Base-by-base conservation (phyloP, 2,113 vertebrate species). In the Lipotes vexillifer region DNA sequence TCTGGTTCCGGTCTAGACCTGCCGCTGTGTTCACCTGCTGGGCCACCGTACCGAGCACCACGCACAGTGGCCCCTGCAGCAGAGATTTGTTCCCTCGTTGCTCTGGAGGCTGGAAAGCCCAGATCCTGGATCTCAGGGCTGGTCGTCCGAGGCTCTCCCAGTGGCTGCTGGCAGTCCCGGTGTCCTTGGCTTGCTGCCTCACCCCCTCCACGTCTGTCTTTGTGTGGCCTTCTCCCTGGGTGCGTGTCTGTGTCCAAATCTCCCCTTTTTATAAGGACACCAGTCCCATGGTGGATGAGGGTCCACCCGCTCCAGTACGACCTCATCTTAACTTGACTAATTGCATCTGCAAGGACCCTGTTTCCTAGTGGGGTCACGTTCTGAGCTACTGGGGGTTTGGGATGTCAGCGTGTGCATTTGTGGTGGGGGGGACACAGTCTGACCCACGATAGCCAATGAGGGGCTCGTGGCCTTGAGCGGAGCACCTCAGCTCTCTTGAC, bases 1-100 rank as follows among this genome's bases (percentile, higher is more conserved):
- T 8, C 66, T 69, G 1, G 8, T 36, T 69, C 31, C 5, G 1
- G 29, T 29, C 78, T 29, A 14, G n/a, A 36, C 55, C 14, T 1
- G 12, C 57, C 15, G 3, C 17, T 1, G 38, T 3, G 7, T 0
- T 3, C 5, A 0, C 33, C 81, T 44, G 57, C 57, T 0, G 18
- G 36, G 10, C 57, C 57, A 5, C 15, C 15, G 36, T 6, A 1
- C 9, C 80, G 29, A 44, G 80, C 36, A 8, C 57, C 9, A 0
- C 1, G 1, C 57, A 5, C 2, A 3, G 9, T 8, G 55, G 55
- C 18, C 55, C 55, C 49, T 1, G 17, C 33, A 10, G 18, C 57
- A 20, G 8, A 41, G 11, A 0, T 3, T 8, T 0, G 20, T 2
- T 3, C 63, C 52, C 46, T 87, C 49, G 0, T 8, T 1, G 6